These are phyloP conservation scores for Melangyna quadrimaculata DNA, from an alignment of 2,888 invertebrate genomes.

Conservation along the genomic window DNA sequence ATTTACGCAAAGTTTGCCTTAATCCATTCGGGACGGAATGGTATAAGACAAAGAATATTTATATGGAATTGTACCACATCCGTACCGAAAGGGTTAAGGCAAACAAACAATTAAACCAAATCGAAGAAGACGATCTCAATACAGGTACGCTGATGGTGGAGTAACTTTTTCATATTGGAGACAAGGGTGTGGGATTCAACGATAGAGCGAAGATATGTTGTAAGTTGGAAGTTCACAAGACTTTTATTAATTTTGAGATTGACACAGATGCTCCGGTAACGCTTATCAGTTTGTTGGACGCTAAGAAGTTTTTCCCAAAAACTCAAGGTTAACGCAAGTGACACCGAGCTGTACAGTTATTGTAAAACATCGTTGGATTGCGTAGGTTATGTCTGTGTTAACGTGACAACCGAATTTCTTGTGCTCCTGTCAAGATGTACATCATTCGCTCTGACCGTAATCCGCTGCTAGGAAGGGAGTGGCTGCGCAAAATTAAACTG, in stretches of 20 bases:
- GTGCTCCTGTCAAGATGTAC: slow-evolving; percentile 40
- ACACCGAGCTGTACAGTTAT: slow-evolving; percentile 51
- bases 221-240: slow-evolving; percentile 22
- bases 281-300: slow-evolving; percentile 41
- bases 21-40: too few relatives aligned
- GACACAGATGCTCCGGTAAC: slow-evolving; percentile 59
- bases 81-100: too few relatives aligned
- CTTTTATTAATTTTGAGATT: slow-evolving; percentile 48
- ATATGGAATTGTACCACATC: too few relatives aligned
- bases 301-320: slow-evolving; percentile 45
- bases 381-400: slow-evolving; percentile 31
- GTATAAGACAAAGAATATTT: too few relatives aligned
- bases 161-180: slow-evolving; percentile 34
- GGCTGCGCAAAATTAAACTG: slow-evolving; percentile 35
- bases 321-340: slow-evolving; percentile 20
- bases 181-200: neutral
- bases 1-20: slow-evolving; percentile 34
- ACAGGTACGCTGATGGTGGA: slow-evolving; percentile 21
- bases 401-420: neutral
- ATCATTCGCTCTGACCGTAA: slow-evolving; percentile 49
- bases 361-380: slow-evolving; percentile 54
- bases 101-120: slow-evolving; percentile 19
- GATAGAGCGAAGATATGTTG: slow-evolving; percentile 34
- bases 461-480: slow-evolving; percentile 60
- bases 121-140: slow-evolving; percentile 27